Conservation (phyloP, 1,140 invertebrate species). For the Nasonia giraulti region DNA sequence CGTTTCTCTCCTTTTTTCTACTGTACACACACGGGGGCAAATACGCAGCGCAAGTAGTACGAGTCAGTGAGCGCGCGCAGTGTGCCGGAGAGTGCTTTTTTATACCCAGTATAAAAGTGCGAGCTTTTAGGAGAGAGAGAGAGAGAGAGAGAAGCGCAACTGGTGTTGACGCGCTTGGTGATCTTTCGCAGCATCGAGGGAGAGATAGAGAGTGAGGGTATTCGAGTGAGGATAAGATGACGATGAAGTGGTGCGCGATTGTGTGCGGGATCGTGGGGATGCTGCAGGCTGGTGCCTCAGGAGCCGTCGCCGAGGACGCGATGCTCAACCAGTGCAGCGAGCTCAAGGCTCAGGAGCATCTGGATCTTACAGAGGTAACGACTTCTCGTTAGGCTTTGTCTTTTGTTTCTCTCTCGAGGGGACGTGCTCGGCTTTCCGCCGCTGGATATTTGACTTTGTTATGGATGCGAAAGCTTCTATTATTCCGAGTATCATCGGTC, state of each 20-base stretch:
- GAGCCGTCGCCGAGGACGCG: not conserved
- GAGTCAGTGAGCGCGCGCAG: not conserved
- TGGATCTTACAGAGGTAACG: conserved; percentile 40
- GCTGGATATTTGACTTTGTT: not conserved
- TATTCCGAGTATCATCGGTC: too few relatives aligned
- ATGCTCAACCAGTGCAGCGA: conserved; percentile 42
- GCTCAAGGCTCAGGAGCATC: conserved; percentile 37
- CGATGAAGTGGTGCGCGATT: conserved; percentile 22
- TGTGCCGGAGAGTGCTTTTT: not conserved
- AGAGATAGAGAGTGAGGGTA: not conserved
- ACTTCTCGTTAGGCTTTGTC: not conserved
- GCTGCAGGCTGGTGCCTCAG: not conserved
- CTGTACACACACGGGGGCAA: too few relatives aligned
- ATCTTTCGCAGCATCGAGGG: not conserved
- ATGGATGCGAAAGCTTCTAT: too few relatives aligned
- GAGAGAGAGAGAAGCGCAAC: conserved; percentile 3
- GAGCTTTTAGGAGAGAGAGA: not conserved
- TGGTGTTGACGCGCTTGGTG: not conserved
- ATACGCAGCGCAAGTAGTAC: not conserved
- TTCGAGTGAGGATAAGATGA: not conserved
- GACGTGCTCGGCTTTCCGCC: not conserved
- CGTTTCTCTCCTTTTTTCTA: not conserved
- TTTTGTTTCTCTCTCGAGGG: not conserved
- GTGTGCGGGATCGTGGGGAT: not conserved
- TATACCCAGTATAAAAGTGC: too few relatives aligned